A percentile compares a stretch with the other conserved stretches of the same genome.
These are phyloP conservation scores for Amphipoea oculea DNA, from an alignment of 2,888 invertebrate species.

Conservation along the genomic window DNA sequence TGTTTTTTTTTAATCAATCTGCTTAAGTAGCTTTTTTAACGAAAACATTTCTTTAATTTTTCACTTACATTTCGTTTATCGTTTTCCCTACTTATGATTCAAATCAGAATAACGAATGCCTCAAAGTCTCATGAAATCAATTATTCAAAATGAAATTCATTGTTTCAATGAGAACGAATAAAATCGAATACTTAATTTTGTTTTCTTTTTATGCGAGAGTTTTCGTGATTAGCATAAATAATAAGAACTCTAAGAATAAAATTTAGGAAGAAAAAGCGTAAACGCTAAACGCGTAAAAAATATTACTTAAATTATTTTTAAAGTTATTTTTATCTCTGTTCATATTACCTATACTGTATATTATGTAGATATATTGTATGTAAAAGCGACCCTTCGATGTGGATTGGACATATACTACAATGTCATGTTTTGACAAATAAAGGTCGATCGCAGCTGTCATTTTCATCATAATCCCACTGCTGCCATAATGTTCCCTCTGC, in stretches of 20 bases:
- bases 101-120: conserved; percentile 29
- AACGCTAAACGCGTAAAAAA: neutral
- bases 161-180: conserved; percentile 38
- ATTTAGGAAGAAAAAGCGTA: neutral
- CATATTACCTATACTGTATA: no score
- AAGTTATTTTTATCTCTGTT: no score
- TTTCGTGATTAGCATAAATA: conserved; percentile 43
- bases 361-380: no score
- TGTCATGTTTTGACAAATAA: no score
- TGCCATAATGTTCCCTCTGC: no score
- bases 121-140: conserved; percentile 49
- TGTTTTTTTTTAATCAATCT: no score
- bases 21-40: neutral
- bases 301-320: no score
- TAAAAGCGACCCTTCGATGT: no score
- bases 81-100: conserved; percentile 39
- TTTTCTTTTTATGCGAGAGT: conserved; percentile 30
- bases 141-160: conserved; percentile 60
- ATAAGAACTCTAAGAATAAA: conserved; percentile 8
- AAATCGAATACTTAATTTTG: conserved; percentile 42
- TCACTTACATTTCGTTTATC: neutral
- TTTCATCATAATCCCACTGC: no score
- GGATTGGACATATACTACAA: no score
- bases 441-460: no score
- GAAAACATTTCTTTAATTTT: neutral